phyloP scores from a whole-genome alignment of 2,888 invertebrate species.

The Ctenicera cuprea region DNA sequence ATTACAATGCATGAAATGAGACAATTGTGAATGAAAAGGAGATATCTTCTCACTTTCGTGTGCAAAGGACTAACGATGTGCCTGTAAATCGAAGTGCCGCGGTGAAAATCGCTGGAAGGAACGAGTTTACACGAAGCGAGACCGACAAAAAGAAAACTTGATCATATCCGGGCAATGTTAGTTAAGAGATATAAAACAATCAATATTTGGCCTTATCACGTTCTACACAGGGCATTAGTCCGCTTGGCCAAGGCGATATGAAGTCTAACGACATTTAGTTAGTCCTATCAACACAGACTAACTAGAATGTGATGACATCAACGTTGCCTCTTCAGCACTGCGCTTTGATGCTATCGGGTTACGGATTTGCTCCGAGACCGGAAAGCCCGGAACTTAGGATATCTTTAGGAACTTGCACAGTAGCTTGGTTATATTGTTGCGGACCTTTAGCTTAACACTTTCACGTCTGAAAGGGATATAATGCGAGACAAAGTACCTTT shows the following conservation, averaged over 20 bases:
- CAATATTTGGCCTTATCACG: slow-evolving; percentile 55
- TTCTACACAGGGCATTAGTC: slow-evolving; percentile 55
- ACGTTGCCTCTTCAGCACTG: slow-evolving; percentile 52
- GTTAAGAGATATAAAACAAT: slow-evolving; percentile 56
- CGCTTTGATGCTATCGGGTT: slow-evolving; percentile 57
- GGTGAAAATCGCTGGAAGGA: slow-evolving; percentile 27
- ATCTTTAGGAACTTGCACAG: slow-evolving; percentile 57
- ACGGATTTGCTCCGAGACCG: slow-evolving; percentile 58
- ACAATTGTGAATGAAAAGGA: slow-evolving; percentile 8
- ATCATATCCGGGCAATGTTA: slow-evolving; percentile 47
- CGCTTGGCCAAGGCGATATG: slow-evolving; percentile 54
- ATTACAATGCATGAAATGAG: neutral
- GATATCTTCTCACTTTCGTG: slow-evolving; percentile 1
- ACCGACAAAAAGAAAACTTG: slow-evolving; percentile 41
- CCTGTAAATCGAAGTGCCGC: neutral
- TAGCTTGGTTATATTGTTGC: slow-evolving; percentile 53
- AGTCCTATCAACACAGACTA: slow-evolving; percentile 55
- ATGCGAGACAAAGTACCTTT: slow-evolving; percentile 50
- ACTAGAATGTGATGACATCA: slow-evolving; percentile 55
- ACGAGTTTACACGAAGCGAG: slow-evolving; percentile 23
- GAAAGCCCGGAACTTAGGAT: slow-evolving; percentile 58
- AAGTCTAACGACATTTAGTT: slow-evolving; percentile 56
- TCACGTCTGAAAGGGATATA: slow-evolving; percentile 47
- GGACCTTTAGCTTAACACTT: slow-evolving; percentile 53
- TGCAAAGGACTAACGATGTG: slow-evolving; percentile 10